Conservation (phyloP, 1,140 invertebrate species). For the Steinernema khuongi region DNA sequence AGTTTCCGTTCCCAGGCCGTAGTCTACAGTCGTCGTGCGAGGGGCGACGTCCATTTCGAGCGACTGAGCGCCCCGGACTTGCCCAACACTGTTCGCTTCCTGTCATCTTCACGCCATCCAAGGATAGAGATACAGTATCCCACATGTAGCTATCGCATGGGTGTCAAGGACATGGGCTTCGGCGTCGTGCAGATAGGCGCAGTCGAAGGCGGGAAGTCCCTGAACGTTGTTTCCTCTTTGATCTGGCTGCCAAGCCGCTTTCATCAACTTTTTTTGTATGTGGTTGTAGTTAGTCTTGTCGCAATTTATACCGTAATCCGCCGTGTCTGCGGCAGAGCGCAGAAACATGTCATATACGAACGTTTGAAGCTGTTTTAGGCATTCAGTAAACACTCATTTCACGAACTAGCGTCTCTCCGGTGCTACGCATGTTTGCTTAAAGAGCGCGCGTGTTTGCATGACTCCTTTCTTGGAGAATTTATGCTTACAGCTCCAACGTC, state of each 20-base stretch:
- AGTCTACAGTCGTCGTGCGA: not conserved
- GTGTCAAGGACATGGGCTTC: conserved; percentile 59
- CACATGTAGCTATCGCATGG: conserved; percentile 62
- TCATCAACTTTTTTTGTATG: conserved; percentile 23
- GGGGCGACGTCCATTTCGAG: not conserved
- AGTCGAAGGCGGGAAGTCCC: not conserved
- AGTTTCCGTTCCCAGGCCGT: conserved; percentile 41
- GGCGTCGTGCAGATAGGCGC: conserved; percentile 43
- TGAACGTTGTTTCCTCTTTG: conserved; percentile 19
- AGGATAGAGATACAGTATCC: conserved; percentile 59
- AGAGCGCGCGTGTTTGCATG: too few species aligned
- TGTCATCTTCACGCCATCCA: not conserved
- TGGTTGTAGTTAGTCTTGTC: not conserved
- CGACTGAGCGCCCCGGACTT: not conserved
- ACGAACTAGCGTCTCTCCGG: too few species aligned
- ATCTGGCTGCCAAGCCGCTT: conserved; percentile 30
- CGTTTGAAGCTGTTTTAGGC: too few species aligned
- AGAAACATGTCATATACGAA: too few species aligned
- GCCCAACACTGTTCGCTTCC: conserved; percentile 29
- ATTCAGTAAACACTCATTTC: too few species aligned
- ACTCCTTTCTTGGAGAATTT: too few species aligned
- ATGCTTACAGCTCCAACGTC: too few species aligned
- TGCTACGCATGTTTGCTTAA: too few species aligned
- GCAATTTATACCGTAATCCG: conserved; percentile 11
- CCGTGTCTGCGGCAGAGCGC: not conserved